phyloP scores from a whole-genome alignment of 2,113 vertebrate species.

The Ranitomeya variabilis region DNA sequence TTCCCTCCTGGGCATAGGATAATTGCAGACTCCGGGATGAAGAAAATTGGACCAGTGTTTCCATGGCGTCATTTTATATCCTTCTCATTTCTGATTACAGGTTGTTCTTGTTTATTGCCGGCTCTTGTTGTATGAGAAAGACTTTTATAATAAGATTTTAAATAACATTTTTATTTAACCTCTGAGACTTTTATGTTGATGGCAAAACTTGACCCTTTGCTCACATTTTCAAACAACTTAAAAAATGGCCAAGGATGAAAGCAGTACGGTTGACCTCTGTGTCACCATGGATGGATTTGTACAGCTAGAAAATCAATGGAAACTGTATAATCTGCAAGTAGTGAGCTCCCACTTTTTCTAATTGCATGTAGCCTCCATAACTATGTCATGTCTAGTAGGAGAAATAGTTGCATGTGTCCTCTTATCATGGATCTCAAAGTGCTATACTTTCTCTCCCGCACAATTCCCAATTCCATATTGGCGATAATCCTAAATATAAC shows the following conservation, averaged over 20 bases:
- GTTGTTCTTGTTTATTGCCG: conserved; percentile 9
- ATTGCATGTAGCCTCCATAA: no score
- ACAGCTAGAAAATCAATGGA: no score
- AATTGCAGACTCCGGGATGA: background rate
- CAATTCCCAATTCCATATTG: no score
- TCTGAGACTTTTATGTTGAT: background rate
- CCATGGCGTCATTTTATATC: conserved; percentile 15
- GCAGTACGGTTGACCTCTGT: background rate
- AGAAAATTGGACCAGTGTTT: background rate
- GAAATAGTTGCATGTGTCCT: no score
- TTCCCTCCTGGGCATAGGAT: background rate
- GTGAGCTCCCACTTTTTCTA: no score
- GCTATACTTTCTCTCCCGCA: no score
- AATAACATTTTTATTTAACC: background rate
- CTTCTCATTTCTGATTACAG: background rate
- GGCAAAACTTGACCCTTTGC: background rate
- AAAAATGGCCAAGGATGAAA: background rate
- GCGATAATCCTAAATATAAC: no score
- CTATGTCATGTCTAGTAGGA: no score
- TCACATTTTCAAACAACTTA: background rate
- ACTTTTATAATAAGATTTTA: background rate
- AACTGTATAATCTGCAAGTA: no score
- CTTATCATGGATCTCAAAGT: no score
- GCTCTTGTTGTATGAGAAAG: background rate
- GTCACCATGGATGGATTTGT: background rate